phyloP scores from a whole-genome alignment of 2,113 vertebrate genomes.

The Mellivora capensis region DNA sequence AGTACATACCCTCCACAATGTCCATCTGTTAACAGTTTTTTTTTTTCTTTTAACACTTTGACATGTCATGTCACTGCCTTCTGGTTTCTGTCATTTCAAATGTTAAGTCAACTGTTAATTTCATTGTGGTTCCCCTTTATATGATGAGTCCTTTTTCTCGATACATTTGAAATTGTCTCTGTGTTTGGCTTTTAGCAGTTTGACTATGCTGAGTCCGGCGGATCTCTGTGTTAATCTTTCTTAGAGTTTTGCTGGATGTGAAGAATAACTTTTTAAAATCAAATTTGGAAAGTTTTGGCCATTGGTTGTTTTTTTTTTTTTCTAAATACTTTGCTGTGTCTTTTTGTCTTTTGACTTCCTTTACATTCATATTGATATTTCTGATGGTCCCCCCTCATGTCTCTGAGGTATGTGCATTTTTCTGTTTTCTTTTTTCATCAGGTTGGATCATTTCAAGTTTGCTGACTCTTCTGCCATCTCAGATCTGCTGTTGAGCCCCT shows the following conservation, averaged over 20 bases:
- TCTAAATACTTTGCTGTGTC: neutral
- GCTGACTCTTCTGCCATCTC: neutral
- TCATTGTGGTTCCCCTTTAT: neutral
- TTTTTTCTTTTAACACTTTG: neutral
- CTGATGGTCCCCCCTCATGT: neutral
- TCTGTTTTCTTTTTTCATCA: neutral
- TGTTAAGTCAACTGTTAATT: neutral
- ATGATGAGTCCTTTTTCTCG: neutral
- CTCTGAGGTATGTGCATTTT: neutral
- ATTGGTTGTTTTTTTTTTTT: constrained; percentile 2
- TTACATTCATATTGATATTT: neutral
- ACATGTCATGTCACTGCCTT: neutral
- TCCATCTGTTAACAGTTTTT: neutral
- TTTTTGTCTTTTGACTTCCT: neutral
- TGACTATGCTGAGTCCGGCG: neutral
- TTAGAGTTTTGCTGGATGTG: neutral
- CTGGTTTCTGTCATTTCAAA: neutral
- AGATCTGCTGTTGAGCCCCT: neutral
- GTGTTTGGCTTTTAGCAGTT: neutral
- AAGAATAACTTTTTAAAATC: neutral
- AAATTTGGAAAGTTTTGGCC: neutral
- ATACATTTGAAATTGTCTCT: neutral
- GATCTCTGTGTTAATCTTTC: neutral
- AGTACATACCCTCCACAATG: too few relatives aligned
- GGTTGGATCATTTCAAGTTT: neutral